Evolutionary conservation across 2,113 vertebrate genomes (phyloP).

Genomic region (Takifugu bimaculatus): DNA sequence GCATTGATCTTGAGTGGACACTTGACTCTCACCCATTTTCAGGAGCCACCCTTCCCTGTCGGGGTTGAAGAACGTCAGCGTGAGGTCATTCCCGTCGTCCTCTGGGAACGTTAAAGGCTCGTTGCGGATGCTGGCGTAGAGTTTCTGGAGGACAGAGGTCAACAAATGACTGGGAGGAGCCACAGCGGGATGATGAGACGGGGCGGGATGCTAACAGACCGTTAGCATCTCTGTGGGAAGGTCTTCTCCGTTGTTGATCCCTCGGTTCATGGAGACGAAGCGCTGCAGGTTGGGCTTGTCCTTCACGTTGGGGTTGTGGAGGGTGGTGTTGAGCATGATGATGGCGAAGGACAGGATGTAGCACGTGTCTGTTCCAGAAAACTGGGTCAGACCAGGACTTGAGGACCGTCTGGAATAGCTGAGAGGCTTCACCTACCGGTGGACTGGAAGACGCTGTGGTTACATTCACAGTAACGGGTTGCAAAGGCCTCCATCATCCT

Average conservation of each 20-base stretch:
- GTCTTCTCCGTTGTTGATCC: slow-evolving; percentile 84
- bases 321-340: slow-evolving; percentile 96
- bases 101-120: slow-evolving; percentile 95
- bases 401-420: background rate
- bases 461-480: slow-evolving; percentile 87
- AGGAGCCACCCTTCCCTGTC: slow-evolving; percentile 93
- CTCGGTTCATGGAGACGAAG: slow-evolving; percentile 89
- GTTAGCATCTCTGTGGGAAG: slow-evolving; percentile 82
- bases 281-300: slow-evolving; percentile 85
- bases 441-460: slow-evolving; percentile 85
- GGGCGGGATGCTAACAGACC: slow-evolving; percentile 61
- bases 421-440: slow-evolving; percentile 77
- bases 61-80: slow-evolving; percentile 93
- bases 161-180: background rate
- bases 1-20: background rate
- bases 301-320: slow-evolving; percentile 94
- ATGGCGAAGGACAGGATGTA: slow-evolving; percentile 93
- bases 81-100: slow-evolving; percentile 92
- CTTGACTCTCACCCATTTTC: slow-evolving; percentile 82
- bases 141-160: slow-evolving; percentile 62
- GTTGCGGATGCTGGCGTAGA: slow-evolving; percentile 90
- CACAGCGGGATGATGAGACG: background rate
- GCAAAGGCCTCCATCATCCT: slow-evolving; percentile 98
- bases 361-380: slow-evolving; percentile 83
- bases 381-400: background rate